A percentile compares a stretch with the other conserved stretches of the same genome.
phyloP scores from a whole-genome alignment of 2,113 vertebrate species.

The Tinamus guttatus region DNA sequence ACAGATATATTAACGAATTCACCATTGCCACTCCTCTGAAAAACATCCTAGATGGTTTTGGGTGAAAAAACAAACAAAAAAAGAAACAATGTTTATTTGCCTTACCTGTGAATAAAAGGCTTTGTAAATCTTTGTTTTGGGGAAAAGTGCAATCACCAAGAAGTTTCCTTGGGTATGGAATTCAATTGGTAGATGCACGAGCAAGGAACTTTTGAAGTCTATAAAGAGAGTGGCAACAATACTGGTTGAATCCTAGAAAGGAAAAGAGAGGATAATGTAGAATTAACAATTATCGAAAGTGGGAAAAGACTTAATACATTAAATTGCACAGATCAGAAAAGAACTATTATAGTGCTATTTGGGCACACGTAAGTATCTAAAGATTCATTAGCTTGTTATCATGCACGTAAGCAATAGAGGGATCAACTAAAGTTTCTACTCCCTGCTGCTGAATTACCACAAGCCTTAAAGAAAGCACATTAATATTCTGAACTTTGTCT shows the following conservation, averaged over 20 bases:
- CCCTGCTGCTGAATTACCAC: neutral
- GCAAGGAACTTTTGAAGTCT: slow-evolving; percentile 82
- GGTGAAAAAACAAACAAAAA: too few relatives aligned
- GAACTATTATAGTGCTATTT: neutral
- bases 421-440: neutral
- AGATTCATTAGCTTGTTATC: neutral
- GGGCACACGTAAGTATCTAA: neutral
- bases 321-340: neutral
- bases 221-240: slow-evolving; percentile 87
- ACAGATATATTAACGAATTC: neutral
- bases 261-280: neutral
- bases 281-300: neutral
- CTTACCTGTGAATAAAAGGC: slow-evolving; percentile 91
- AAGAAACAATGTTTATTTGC: neutral
- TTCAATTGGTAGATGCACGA: slow-evolving; percentile 88
- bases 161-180: slow-evolving; percentile 82
- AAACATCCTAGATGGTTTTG: neutral
- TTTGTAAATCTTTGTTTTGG: slow-evolving; percentile 89
- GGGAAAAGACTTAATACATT: neutral
- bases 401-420: neutral
- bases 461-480: neutral
- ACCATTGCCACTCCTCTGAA: neutral
- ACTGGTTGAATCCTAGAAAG: slow-evolving; percentile 84
- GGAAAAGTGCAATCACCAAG: slow-evolving; percentile 88
- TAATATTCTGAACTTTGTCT: neutral